Evolutionary conservation across 2,113 vertebrate species (phyloP).

Genomic region (Sceloporus undulatus): DNA sequence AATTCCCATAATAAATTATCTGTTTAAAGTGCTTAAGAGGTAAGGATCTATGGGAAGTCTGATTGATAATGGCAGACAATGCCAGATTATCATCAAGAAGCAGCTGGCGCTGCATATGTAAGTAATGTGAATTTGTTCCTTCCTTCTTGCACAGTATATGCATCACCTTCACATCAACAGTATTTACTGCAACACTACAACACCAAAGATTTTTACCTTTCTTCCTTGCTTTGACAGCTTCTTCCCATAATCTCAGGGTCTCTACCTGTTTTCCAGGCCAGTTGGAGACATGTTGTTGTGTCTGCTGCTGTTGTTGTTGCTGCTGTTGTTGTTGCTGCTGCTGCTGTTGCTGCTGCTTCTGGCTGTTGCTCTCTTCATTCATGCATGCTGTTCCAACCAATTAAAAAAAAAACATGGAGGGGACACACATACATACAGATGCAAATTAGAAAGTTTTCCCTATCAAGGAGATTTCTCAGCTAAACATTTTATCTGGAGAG

Average conservation of each 20-base stretch:
- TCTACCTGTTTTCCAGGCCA: slow-evolving; percentile 86
- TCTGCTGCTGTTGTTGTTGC: not conserved
- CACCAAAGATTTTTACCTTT: slow-evolving; percentile 74
- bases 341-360: slow-evolving; percentile 71
- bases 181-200: not conserved
- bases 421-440: slow-evolving; percentile 69
- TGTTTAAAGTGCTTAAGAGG: not conserved
- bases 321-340: slow-evolving; percentile 61
- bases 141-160: not conserved
- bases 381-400: slow-evolving; percentile 82
- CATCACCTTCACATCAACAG: not conserved
- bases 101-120: not conserved
- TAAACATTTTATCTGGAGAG: slow-evolving; percentile 42
- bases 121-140: not conserved
- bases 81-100: not conserved
- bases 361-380: slow-evolving; percentile 85
- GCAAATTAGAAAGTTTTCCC: slow-evolving; percentile 63
- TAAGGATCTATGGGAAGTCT: not conserved
- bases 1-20: not conserved
- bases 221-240: slow-evolving; percentile 84
- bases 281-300: slow-evolving; percentile 78
- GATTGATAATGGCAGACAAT: not conserved
- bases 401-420: slow-evolving; percentile 33
- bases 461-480: slow-evolving; percentile 48
- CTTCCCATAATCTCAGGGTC: slow-evolving; percentile 85